Conservation (phyloP, 2,888 invertebrate species). For the Spatulosminthurus flaviceps region DNA sequence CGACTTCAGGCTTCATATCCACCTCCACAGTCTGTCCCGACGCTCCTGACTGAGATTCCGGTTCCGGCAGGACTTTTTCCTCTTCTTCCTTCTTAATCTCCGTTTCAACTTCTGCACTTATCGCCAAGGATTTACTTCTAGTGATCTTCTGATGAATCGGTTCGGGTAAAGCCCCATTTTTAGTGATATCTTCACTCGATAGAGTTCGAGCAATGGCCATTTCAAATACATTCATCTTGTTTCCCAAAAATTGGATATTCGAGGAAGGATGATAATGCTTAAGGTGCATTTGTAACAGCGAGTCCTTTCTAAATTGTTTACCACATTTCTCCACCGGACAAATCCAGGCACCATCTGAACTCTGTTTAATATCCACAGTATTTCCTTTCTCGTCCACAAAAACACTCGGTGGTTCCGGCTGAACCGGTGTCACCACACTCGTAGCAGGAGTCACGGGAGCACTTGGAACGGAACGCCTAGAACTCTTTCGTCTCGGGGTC, state of each 20-base stretch:
- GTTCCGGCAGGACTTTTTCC: too few species aligned
- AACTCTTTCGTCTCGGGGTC: slow-evolving; percentile 6
- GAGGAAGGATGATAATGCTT: slow-evolving; percentile 90
- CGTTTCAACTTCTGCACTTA: too few species aligned
- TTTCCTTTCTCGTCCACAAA: slow-evolving; percentile 55
- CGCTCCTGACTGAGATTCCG: too few species aligned
- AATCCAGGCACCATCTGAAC: slow-evolving; percentile 69
- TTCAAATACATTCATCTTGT: slow-evolving; percentile 83
- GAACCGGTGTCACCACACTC: too few species aligned
- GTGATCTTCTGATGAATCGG: too few species aligned
- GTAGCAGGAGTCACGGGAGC: neutral
- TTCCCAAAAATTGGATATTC: slow-evolving; percentile 77
- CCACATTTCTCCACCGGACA: slow-evolving; percentile 85
- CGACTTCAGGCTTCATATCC: too few species aligned
- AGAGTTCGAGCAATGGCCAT: slow-evolving; percentile 75
- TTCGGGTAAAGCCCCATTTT: neutral
- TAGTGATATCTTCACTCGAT: slow-evolving; percentile 63
- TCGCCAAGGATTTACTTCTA: too few species aligned
- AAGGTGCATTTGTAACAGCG: slow-evolving; percentile 87
- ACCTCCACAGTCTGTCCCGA: too few species aligned
- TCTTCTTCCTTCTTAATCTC: too few species aligned
- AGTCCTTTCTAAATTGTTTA: slow-evolving; percentile 91
- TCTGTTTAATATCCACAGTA: slow-evolving; percentile 52
- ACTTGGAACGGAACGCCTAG: neutral
- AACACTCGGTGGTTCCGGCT: slow-evolving; percentile 11